Conservation (phyloP, 2,888 invertebrate species). For the Junonia oenone region DNA sequence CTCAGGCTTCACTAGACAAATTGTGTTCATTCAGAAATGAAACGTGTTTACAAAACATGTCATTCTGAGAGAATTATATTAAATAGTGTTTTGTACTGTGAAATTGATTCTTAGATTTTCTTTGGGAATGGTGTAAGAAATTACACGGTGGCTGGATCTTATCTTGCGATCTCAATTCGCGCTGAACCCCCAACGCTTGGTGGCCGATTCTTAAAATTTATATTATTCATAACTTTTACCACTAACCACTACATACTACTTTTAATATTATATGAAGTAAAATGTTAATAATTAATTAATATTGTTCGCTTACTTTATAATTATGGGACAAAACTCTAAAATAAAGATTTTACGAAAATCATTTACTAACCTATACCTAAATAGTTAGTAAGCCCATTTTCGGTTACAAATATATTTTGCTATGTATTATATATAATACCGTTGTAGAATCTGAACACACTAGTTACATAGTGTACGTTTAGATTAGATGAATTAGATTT, state of each 20-base stretch:
- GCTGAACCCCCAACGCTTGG: not conserved
- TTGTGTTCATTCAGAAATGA: constrained; percentile 53
- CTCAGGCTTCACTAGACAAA: constrained; percentile 60
- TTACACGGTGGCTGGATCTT: constrained; percentile 31
- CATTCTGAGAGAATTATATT: constrained; percentile 51
- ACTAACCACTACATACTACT: not conserved
- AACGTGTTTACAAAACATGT: constrained; percentile 72
- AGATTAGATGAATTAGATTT: too few species aligned
- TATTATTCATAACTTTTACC: not conserved
- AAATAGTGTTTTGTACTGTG: constrained; percentile 52
- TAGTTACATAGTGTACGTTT: too few species aligned
- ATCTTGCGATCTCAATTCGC: constrained; percentile 22
- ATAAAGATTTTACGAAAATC: too few species aligned
- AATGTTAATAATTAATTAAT: too few species aligned
- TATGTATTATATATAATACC: too few species aligned
- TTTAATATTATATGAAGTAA: too few species aligned
- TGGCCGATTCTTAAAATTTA: not conserved
- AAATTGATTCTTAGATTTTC: constrained; percentile 56
- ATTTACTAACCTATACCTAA: too few species aligned
- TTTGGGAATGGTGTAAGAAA: constrained; percentile 31
- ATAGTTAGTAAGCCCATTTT: too few species aligned
- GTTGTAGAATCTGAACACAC: too few species aligned
- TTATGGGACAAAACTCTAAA: too few species aligned
- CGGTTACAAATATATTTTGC: too few species aligned
- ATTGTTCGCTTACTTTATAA: too few species aligned